Conservation (phyloP, 92 coral and sea anemone genomes). For the Parazoanthus darwini region DNA sequence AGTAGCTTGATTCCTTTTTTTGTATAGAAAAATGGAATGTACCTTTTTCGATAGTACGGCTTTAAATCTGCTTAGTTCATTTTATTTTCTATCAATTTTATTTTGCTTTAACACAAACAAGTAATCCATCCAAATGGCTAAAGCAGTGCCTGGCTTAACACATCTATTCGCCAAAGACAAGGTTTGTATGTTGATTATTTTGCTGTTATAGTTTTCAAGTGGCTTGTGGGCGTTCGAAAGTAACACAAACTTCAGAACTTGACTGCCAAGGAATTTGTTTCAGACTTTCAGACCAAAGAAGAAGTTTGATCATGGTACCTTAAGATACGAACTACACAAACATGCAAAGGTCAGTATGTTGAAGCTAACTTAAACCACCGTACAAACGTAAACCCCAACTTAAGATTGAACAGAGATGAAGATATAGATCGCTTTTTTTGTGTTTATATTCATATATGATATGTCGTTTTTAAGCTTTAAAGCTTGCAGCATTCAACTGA, state of each 20-base stretch:
- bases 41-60: too few relatives aligned
- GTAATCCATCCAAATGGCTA: slow-evolving; percentile 41
- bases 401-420: too few relatives aligned
- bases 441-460: background rate
- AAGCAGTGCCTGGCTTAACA: slow-evolving; percentile 71
- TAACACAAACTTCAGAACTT: background rate
- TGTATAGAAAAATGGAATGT: too few relatives aligned
- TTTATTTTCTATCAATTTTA: slow-evolving; percentile 30
- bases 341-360: slow-evolving; percentile 79
- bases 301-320: slow-evolving; percentile 82
- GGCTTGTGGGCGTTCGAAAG: background rate
- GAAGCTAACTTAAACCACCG: background rate
- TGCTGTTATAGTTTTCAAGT: slow-evolving; percentile 28
- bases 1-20: too few relatives aligned
- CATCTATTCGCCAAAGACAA: slow-evolving; percentile 94
- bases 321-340: slow-evolving; percentile 93
- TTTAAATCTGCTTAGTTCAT: slow-evolving; percentile 12
- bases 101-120: slow-evolving; percentile 24
- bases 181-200: slow-evolving; percentile 49
- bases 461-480: background rate
- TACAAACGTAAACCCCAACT: background rate
- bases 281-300: slow-evolving; percentile 96
- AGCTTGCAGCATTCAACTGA: background rate
- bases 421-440: background rate
- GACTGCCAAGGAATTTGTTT: slow-evolving; percentile 28